Conservation (phyloP, 64 coral and sea anemone genomes). For the Catalaphyllia jardinei region DNA sequence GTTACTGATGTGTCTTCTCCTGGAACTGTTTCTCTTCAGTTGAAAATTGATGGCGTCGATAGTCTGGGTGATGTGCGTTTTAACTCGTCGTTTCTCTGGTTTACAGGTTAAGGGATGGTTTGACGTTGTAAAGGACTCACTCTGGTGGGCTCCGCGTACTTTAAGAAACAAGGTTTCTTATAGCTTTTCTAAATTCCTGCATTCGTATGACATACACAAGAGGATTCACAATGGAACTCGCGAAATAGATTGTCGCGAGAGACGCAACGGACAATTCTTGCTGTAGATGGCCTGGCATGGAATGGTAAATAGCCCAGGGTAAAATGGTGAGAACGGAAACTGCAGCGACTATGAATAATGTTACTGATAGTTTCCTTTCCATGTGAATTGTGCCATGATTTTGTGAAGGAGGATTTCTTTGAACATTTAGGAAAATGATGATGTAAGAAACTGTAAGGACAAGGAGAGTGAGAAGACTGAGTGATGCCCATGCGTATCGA, state of each 20-base stretch:
- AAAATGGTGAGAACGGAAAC: neutral
- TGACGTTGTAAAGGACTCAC: neutral
- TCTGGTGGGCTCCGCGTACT: neutral
- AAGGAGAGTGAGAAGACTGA: neutral
- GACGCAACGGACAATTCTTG: neutral
- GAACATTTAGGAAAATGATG: neutral
- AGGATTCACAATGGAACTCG: neutral
- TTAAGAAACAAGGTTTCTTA: neutral
- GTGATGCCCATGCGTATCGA: neutral
- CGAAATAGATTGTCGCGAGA: neutral
- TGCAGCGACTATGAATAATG: neutral
- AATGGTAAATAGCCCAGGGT: neutral
- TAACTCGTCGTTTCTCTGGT: too few relatives aligned
- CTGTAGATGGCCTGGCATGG: neutral
- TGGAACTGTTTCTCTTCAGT: neutral
- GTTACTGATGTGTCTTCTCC: neutral
- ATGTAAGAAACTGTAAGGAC: neutral
- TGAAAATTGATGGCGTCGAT: too few relatives aligned
- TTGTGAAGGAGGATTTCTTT: neutral
- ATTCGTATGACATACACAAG: neutral
- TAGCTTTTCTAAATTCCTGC: neutral
- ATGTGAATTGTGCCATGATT: neutral
- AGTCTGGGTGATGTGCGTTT: too few relatives aligned
- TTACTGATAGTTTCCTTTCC: neutral
- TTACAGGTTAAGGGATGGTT: neutral